Percentiles rank a stretch among this genome's conserved stretches.
Evolutionary conservation across 2,113 vertebrate species (phyloP).

Genomic region (Bothrops jararaca): DNA sequence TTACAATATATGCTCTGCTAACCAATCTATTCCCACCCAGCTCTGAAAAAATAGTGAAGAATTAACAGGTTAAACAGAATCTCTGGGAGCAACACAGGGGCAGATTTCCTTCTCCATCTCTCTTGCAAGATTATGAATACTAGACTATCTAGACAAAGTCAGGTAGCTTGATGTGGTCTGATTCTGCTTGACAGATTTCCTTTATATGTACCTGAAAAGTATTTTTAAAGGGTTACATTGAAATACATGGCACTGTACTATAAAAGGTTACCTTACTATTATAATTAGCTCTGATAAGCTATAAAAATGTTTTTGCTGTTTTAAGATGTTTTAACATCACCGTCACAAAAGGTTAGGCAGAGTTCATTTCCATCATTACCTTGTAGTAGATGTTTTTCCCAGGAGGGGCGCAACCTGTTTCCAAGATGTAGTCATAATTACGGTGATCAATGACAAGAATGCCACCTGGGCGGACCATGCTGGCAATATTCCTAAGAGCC

Average conservation of each 20-base stretch:
- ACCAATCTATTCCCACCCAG: neutral
- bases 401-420: slow-evolving; percentile 83
- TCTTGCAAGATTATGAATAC: neutral
- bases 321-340: too few species aligned
- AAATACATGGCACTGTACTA: neutral
- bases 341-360: neutral
- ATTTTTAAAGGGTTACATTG: neutral
- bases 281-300: neutral
- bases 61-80: neutral
- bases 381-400: slow-evolving; percentile 99
- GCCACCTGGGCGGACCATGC: slow-evolving; percentile 88
- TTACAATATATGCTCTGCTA: neutral
- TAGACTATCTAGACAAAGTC: neutral
- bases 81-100: neutral
- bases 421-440: slow-evolving; percentile 95
- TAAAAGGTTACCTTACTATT: too few species aligned
- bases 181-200: neutral
- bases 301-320: neutral
- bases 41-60: neutral
- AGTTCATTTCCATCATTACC: slow-evolving; percentile 65
- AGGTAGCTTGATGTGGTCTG: neutral
- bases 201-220: neutral
- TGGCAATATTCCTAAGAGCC: slow-evolving; percentile 90
- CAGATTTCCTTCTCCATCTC: neutral
- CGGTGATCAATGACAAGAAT: slow-evolving; percentile 94